phyloP scores from a whole-genome alignment of 2,888 invertebrate genomes.

The Mimachlamys varia region DNA sequence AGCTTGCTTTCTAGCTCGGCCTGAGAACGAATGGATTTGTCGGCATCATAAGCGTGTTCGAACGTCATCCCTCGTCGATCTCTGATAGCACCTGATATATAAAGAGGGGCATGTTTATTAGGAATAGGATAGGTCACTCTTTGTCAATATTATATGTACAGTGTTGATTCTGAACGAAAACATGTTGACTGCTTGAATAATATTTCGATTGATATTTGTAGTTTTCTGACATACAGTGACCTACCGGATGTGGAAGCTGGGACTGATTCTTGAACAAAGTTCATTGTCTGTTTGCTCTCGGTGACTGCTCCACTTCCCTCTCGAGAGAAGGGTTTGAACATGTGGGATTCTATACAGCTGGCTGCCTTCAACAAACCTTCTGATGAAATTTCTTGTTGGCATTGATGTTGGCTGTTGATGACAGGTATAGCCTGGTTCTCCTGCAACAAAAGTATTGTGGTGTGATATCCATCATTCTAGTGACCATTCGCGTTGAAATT shows the following conservation, averaged over 20 bases:
- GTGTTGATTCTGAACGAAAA: no score
- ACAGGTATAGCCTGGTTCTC: constrained; percentile 79
- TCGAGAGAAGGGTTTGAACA: constrained; percentile 89
- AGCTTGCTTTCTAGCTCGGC: constrained; percentile 63
- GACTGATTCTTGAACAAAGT: constrained; percentile 60
- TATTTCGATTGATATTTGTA: no score
- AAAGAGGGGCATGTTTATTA: no score
- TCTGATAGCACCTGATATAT: neutral
- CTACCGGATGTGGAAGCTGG: constrained; percentile 53
- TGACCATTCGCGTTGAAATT: no score
- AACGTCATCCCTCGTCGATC: constrained; percentile 57
- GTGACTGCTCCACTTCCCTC: constrained; percentile 82
- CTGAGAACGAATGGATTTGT: constrained; percentile 43
- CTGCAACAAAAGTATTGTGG: constrained; percentile 51
- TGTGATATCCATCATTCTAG: neutral
- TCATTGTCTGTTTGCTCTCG: constrained; percentile 79
- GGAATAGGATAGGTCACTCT: no score
- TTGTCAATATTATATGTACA: no score
- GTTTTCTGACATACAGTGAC: no score
- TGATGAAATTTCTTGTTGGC: constrained; percentile 86
- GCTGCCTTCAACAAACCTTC: constrained; percentile 86
- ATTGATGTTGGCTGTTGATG: constrained; percentile 84
- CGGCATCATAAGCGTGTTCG: constrained; percentile 61
- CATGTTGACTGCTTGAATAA: no score
- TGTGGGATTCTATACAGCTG: constrained; percentile 87